Conservation (phyloP, 2,888 invertebrate species). For the Caenorhabditis drosophilae region DNA sequence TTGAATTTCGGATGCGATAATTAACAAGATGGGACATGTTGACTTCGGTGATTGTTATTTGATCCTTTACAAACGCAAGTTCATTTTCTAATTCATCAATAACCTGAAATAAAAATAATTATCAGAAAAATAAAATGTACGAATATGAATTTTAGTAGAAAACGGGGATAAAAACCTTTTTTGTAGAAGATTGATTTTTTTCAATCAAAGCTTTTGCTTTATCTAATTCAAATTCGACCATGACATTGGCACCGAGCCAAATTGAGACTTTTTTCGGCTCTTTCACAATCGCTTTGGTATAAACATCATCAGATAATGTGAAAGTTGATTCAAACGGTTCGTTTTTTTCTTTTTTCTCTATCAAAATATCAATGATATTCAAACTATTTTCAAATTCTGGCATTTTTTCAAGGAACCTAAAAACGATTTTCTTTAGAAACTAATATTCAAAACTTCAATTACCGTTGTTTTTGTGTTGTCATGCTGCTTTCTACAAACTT, state of each 20-base stretch:
- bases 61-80: constrained; percentile 81
- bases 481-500: constrained; percentile 51
- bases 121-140: no score
- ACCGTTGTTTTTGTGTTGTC: constrained; percentile 22
- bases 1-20: constrained; percentile 80
- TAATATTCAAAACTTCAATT: not conserved
- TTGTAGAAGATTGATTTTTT: constrained; percentile 42
- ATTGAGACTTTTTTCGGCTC: constrained; percentile 55
- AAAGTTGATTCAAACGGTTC: constrained; percentile 55
- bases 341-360: constrained; percentile 44
- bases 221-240: constrained; percentile 65
- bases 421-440: not conserved
- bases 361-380: constrained; percentile 82
- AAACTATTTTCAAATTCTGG: constrained; percentile 71
- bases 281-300: constrained; percentile 47
- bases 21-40: constrained; percentile 98
- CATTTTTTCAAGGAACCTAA: constrained; percentile 48
- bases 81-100: constrained; percentile 6
- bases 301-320: constrained; percentile 56
- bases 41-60: constrained; percentile 93
- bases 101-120: constrained; percentile 5
- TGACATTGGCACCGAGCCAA: constrained; percentile 64
- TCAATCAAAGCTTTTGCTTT: constrained; percentile 60
- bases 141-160: no score
- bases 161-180: no score